phyloP scores from a whole-genome alignment of 2,113 vertebrate genomes.

The Mustelus asterias region DNA sequence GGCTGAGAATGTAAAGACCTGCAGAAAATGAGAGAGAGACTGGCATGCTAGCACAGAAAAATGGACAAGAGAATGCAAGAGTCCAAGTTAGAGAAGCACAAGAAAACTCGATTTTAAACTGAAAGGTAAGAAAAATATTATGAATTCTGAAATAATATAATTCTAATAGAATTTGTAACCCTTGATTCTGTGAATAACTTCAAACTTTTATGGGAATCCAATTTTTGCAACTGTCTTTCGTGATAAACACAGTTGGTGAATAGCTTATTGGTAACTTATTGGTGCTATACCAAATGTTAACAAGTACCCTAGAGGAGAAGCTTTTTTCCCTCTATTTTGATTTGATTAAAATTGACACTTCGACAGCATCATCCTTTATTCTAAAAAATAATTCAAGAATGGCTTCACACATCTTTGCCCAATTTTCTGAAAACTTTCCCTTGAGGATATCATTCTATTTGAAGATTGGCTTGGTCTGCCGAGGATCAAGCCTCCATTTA shows the following conservation, averaged over 20 bases:
- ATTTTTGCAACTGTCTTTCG: background rate
- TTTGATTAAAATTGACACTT: background rate
- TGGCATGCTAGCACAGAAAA: background rate
- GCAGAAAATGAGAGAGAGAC: background rate
- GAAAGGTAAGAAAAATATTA: background rate
- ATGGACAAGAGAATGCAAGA: background rate
- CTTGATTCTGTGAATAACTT: background rate
- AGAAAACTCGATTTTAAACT: background rate
- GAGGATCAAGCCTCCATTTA: background rate
- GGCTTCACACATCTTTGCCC: slow-evolving; percentile 4
- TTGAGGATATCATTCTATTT: background rate
- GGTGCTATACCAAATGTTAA: background rate
- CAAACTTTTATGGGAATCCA: background rate
- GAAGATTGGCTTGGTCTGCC: background rate
- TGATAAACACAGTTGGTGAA: background rate
- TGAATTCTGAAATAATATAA: background rate
- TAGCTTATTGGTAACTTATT: background rate
- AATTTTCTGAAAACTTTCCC: background rate
- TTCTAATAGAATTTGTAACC: background rate
- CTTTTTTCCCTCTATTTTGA: background rate
- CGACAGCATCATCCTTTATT: background rate
- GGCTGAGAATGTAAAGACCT: background rate
- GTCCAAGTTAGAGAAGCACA: background rate
- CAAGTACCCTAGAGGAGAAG: background rate
- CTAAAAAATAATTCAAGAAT: background rate